phyloP scores from a whole-genome alignment of 2,888 invertebrate genomes.

The Fragum sueziense region DNA sequence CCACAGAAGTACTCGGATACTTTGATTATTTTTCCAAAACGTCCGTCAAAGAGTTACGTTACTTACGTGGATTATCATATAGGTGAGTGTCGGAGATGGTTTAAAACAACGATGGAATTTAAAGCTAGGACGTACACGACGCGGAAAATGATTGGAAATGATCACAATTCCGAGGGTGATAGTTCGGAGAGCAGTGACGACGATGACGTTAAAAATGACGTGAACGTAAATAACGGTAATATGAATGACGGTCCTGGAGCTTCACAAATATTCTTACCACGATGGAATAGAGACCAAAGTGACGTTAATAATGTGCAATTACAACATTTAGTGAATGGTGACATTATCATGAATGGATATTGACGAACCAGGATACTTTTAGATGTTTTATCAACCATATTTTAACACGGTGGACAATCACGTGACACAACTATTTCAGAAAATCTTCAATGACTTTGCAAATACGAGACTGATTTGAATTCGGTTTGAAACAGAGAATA shows the following conservation, averaged over 20 bases:
- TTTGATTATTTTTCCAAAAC: conserved; percentile 69
- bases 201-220: not conserved
- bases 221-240: not conserved
- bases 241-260: conserved; percentile 67
- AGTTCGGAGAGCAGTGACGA: conserved; percentile 14
- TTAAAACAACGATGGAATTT: conserved; percentile 75
- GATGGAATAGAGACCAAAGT: conserved; percentile 62
- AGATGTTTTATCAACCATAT: no score
- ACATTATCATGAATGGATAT: conserved; percentile 47
- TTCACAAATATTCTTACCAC: conserved; percentile 71
- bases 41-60: conserved; percentile 66
- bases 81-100: conserved; percentile 76
- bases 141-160: conserved; percentile 52
- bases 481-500: no score
- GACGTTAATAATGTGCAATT: conserved; percentile 10
- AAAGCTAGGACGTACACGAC: conserved; percentile 75
- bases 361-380: not conserved
- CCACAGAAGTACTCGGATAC: conserved; percentile 73
- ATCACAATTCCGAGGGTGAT: conserved; percentile 28
- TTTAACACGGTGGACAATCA: no score
- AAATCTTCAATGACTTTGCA: no score
- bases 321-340: conserved; percentile 41
- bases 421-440: no score
- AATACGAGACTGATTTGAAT: no score
- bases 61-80: conserved; percentile 73